Conservation (phyloP, 1,140 invertebrate species). For the Drosophila pseudoobscura region DNA sequence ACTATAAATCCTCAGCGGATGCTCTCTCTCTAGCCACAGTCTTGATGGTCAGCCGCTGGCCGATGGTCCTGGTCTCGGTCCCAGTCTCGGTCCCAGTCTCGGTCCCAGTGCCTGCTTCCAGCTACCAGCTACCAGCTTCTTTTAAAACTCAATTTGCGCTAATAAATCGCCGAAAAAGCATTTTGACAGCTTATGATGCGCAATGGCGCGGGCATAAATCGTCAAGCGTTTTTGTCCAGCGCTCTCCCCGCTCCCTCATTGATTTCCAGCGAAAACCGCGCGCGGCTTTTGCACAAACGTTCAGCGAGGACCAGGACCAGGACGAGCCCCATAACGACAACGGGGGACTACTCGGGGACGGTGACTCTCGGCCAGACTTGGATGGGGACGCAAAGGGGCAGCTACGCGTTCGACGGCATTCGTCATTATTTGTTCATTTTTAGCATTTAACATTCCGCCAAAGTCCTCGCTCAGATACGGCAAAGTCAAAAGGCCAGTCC, state of each 20-base stretch:
- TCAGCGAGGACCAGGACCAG: slow-evolving; percentile 17
- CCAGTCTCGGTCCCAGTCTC: slow-evolving; percentile 7
- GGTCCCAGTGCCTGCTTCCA: slow-evolving; percentile 2
- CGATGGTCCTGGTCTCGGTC: background rate
- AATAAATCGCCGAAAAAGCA: slow-evolving; percentile 81
- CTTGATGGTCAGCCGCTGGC: no score
- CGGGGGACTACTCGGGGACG: background rate
- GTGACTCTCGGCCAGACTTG: slow-evolving; percentile 10
- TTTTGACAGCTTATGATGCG: slow-evolving; percentile 81
- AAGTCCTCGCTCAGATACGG: slow-evolving; percentile 47
- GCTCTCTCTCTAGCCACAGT: background rate
- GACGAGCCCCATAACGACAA: slow-evolving; percentile 7
- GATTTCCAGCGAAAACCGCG: slow-evolving; percentile 69
- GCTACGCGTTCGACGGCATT: slow-evolving; percentile 63
- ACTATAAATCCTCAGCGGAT: slow-evolving; percentile 58
- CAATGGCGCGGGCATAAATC: slow-evolving; percentile 79
- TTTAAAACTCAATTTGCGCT: slow-evolving; percentile 82
- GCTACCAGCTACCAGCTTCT: slow-evolving; percentile 58
- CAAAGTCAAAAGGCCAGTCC: slow-evolving; percentile 22
- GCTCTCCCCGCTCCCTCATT: slow-evolving; percentile 18
- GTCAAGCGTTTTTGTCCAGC: slow-evolving; percentile 45
- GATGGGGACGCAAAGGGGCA: slow-evolving; percentile 4
- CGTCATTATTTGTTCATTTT: slow-evolving; percentile 82
- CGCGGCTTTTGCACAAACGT: slow-evolving; percentile 49
- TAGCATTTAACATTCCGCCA: slow-evolving; percentile 81